phyloP scores from a whole-genome alignment of 2,888 invertebrate genomes.

The Pheosia tremula region DNA sequence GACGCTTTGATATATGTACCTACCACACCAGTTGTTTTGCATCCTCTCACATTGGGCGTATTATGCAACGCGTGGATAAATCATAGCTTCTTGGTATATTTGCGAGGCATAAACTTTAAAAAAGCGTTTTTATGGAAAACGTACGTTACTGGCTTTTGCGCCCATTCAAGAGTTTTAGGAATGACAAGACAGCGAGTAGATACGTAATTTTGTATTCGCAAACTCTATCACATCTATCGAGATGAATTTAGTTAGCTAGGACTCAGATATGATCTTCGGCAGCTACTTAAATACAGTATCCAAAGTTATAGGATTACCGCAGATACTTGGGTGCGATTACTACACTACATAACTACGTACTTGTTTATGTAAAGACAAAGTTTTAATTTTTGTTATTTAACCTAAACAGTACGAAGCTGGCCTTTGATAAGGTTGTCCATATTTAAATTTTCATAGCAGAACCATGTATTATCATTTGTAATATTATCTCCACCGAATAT shows the following conservation, averaged over 20 bases:
- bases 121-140: neutral
- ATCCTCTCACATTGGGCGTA: conserved; percentile 15
- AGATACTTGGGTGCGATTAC: too few species aligned
- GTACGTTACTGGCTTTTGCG: neutral
- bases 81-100: neutral
- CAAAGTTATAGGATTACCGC: too few species aligned
- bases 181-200: neutral
- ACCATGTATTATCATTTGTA: neutral
- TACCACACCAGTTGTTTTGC: conserved; percentile 25
- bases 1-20: conserved; percentile 18
- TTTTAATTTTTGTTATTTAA: too few species aligned
- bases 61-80: conserved; percentile 27
- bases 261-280: neutral
- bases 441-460: neutral
- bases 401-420: neutral
- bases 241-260: neutral
- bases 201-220: neutral
- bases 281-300: too few species aligned
- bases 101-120: neutral
- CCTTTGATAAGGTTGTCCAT: neutral
- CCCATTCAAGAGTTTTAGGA: neutral
- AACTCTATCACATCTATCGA: neutral
- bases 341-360: too few species aligned
- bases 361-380: too few species aligned
- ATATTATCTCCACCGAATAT: neutral